Percentiles rank a stretch among this genome's conserved stretches.
Conservation (phyloP, 1,140 invertebrate species). For the Telenomus remus region DNA sequence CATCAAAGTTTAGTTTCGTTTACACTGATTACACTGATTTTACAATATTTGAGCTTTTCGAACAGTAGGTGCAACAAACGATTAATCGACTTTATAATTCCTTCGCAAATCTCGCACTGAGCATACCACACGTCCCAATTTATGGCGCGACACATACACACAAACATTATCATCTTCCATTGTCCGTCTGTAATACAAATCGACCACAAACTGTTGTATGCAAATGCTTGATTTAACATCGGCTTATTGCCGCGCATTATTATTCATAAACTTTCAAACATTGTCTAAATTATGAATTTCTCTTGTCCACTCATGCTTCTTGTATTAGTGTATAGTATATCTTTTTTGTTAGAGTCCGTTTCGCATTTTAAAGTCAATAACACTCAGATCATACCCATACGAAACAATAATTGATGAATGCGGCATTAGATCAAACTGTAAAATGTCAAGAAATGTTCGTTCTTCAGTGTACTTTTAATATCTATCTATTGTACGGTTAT, state of each 20-base stretch:
- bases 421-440: too few relatives aligned
- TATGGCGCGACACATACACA: slow-evolving; percentile 44
- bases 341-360: background rate
- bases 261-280: slow-evolving; percentile 52
- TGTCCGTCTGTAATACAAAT: slow-evolving; percentile 56
- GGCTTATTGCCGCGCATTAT: slow-evolving; percentile 55
- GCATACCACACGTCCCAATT: slow-evolving; percentile 37
- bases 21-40: too few relatives aligned
- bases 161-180: slow-evolving; percentile 51
- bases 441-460: too few relatives aligned
- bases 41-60: too few relatives aligned
- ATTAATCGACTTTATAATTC: slow-evolving; percentile 11
- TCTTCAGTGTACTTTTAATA: background rate
- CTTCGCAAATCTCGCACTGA: slow-evolving; percentile 15
- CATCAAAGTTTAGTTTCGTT: too few relatives aligned
- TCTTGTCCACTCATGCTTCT: too few relatives aligned
- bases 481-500: background rate
- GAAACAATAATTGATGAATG: too few relatives aligned
- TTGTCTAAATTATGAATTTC: slow-evolving; percentile 41
- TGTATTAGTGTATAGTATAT: too few relatives aligned
- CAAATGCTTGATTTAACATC: slow-evolving; percentile 54
- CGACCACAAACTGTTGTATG: slow-evolving; percentile 51
- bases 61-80: background rate
- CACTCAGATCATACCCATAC: too few relatives aligned
- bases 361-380: too few relatives aligned